Base-by-base conservation (phyloP, 2,797 vertebrate species). In the Orestias chungarensis region DNA sequence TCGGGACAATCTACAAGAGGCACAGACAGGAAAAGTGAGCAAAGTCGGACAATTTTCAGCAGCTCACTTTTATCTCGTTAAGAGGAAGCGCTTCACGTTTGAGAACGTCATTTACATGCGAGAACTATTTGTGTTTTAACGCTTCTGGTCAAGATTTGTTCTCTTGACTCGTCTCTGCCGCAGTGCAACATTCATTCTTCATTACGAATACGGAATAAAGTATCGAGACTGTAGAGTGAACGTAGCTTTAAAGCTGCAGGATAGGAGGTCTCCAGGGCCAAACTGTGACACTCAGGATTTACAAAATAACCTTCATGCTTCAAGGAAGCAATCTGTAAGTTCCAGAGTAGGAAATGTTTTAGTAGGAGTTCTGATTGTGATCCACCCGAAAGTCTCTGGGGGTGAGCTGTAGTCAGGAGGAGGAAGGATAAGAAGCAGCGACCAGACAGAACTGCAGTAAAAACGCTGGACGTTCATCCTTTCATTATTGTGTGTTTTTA, bases 1-100 rank as follows among this genome's bases (percentile, higher is more conserved):
- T 95, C 91, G 86, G 70, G 54, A 25, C 44, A 57, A 90, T 90
- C 90, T 80, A 81, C 76, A 15, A 79, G 67, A n/a, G 67, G 55
- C 75, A 91, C 85, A 76, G 23, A 71, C 17, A 47, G 29, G 15
- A 4, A 14, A 18, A 17, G 6, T 31, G 29, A 18, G 7, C 8
- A 12, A 3, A 44, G 3, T 10, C 15, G 1, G 8, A 47, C 27
- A 23, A 29, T 9, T 20, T 18, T 31, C 17, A 18, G 43, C 10
- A 3, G 14, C 31, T 38, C 50, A 20, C 18, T 57, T 33, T 57
- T 4, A 17, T 5, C 44, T 46, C 44, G 17, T 4, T 17, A 46
- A 12, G 42, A 43, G 42, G 6, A 43, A 17, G 27, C 33, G 17
- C 54, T 33, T 20, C 10, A 17, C 17, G 29, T 57, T 33, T 31